Percentiles rank a stretch among this genome's conserved stretches.
These are phyloP conservation scores for Arenaria interpres DNA, from an alignment of 2,113 vertebrate species.

Conservation along the genomic window DNA sequence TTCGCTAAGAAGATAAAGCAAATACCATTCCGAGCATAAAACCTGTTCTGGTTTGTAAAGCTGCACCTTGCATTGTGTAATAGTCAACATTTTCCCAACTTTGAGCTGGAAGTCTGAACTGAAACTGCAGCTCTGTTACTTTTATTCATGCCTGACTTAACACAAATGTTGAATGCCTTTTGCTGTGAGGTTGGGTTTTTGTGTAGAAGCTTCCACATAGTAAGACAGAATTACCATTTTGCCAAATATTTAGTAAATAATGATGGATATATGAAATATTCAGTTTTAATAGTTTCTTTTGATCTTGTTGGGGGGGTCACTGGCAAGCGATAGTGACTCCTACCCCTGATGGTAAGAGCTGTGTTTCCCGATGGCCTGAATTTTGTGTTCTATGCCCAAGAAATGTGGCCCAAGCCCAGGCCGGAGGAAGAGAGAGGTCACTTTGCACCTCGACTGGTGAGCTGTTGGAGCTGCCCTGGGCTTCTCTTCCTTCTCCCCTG, in stretches of 20 bases:
- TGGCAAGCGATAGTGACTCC: neutral
- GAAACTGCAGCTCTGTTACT: neutral
- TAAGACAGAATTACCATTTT: neutral
- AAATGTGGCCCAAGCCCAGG: neutral
- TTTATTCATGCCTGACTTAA: neutral
- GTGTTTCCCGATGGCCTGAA: neutral
- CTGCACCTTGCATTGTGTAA: neutral
- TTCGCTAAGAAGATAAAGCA: neutral
- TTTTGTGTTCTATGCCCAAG: neutral
- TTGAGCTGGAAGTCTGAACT: neutral
- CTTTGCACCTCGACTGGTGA: neutral
- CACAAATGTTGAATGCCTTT: neutral
- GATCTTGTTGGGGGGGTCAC: neutral
- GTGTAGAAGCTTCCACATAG: neutral
- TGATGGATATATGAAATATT: fast-evolving
- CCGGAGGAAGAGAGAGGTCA: neutral
- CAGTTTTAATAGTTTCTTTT: neutral
- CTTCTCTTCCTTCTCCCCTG: neutral
- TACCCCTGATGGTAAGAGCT: neutral
- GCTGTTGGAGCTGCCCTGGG: neutral
- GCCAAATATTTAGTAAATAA: neutral
- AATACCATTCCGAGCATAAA: neutral
- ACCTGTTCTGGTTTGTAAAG: neutral
- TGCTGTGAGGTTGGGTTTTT: neutral
- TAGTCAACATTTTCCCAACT: neutral